phyloP scores from a whole-genome alignment of 2,888 invertebrate species.

The Parelbella ahira region DNA sequence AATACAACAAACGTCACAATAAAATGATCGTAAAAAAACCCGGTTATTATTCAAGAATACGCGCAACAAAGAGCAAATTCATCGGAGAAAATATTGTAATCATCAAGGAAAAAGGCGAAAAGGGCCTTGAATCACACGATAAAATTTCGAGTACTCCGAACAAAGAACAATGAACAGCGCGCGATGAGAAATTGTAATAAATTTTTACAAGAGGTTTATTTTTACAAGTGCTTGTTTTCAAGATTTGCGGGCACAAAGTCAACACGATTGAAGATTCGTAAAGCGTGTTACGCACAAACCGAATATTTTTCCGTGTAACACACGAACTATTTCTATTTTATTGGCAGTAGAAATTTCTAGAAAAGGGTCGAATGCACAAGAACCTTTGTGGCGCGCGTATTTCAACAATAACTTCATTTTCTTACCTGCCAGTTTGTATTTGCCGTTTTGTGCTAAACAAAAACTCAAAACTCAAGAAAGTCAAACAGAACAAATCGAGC shows the following conservation, averaged over 20 bases:
- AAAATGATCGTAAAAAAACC: conserved; percentile 25
- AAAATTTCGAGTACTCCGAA: conserved; percentile 38
- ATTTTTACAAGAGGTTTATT: conserved; percentile 44
- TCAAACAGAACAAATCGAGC: too few relatives aligned
- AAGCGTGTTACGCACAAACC: conserved; percentile 6
- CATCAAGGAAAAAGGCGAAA: conserved; percentile 29
- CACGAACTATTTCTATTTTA: too few relatives aligned
- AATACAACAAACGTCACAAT: conserved; percentile 19
- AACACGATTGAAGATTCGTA: conserved; percentile 19
- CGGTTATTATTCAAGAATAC: conserved; percentile 17
- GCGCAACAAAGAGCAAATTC: conserved; percentile 21
- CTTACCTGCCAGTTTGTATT: too few relatives aligned
- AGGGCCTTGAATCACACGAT: conserved; percentile 33
- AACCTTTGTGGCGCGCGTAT: too few relatives aligned
- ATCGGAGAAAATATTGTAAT: conserved; percentile 29
- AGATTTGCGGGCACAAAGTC: conserved; percentile 18
- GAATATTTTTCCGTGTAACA: too few relatives aligned
- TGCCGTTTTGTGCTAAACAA: too few relatives aligned
- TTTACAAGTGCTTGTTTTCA: conserved; percentile 40
- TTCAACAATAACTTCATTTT: too few relatives aligned
- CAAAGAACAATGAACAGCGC: conserved; percentile 42
- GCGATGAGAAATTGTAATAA: conserved; percentile 47
- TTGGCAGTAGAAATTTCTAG: too few relatives aligned
- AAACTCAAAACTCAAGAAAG: too few relatives aligned
- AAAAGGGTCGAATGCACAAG: too few relatives aligned